Conservation (phyloP, 2,888 invertebrate species). For the Mantis religiosa region DNA sequence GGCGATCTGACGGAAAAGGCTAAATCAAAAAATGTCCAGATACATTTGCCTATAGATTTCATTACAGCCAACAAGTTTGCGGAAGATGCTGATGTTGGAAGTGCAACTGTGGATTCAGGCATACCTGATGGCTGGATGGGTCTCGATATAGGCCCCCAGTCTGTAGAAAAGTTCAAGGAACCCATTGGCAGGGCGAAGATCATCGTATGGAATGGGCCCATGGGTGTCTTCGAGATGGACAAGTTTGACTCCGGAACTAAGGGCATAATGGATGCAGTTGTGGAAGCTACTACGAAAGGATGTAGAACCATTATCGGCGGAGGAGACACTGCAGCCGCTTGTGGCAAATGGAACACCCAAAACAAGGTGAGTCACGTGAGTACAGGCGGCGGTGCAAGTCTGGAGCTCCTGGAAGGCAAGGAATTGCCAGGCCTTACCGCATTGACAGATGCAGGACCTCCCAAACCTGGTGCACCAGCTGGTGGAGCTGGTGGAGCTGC, state of each 20-base stretch:
- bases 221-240: conserved; percentile 96
- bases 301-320: conserved; percentile 90
- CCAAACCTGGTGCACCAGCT: no score
- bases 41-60: conserved; percentile 94
- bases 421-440: conserved; percentile 84
- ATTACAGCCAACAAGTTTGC: conserved; percentile 93
- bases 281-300: conserved; percentile 78
- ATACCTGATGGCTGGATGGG: conserved; percentile 95
- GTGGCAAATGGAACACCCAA: conserved; percentile 93
- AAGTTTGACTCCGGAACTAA: conserved; percentile 91
- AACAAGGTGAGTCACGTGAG: conserved; percentile 92
- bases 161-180: conserved; percentile 69
- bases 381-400: conserved; percentile 90
- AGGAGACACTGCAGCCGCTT: conserved; percentile 95
- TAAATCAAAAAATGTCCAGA: conserved; percentile 80
- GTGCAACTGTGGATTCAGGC: conserved; percentile 73
- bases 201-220: conserved; percentile 99
- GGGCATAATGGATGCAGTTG: conserved; percentile 92
- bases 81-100: conserved; percentile 79
- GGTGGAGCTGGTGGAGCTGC: neutral
- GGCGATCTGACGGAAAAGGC: conserved; percentile 86
- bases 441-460: conserved; percentile 52
- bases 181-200: conserved; percentile 87
- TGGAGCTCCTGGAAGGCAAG: conserved; percentile 87
- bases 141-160: conserved; percentile 88